These are phyloP conservation scores for Atherix ibis DNA, from an alignment of 2,888 invertebrate genomes.

Conservation along the genomic window DNA sequence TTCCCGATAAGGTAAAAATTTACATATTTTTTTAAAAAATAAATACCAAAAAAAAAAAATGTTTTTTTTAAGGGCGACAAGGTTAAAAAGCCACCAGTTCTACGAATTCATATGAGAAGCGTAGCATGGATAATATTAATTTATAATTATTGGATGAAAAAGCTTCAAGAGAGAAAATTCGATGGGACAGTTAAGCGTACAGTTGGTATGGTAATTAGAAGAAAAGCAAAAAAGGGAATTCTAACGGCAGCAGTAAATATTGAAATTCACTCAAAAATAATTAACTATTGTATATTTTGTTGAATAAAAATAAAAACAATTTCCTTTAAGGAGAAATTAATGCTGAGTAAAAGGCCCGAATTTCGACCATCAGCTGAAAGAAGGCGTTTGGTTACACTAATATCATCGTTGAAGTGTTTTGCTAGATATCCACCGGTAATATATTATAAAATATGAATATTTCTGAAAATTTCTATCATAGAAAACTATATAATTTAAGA, in stretches of 20 bases:
- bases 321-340: conserved; percentile 39
- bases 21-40: conserved; percentile 2
- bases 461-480: conserved; percentile 3
- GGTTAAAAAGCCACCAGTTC: not conserved
- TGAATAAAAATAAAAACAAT: not conserved
- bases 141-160: conserved; percentile 35
- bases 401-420: conserved; percentile 46
- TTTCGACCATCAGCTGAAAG: conserved; percentile 44
- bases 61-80: not conserved
- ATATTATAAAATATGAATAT: not conserved
- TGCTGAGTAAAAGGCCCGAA: conserved; percentile 39
- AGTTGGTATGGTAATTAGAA: conserved; percentile 38
- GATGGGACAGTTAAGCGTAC: conserved; percentile 38
- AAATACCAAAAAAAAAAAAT: conserved; percentile 1
- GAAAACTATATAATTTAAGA: conserved; percentile 30
- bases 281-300: not conserved
- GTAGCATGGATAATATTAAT: not conserved
- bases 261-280: not conserved
- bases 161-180: conserved; percentile 21
- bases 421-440: conserved; percentile 39
- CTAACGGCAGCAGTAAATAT: conserved; percentile 33
- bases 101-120: not conserved
- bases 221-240: conserved; percentile 35
- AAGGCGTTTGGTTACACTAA: conserved; percentile 38
- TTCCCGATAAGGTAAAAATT: too few relatives aligned